These are phyloP conservation scores for Lasioglossum lativentre DNA, from an alignment of 2,888 invertebrate species.

Conservation along the genomic window DNA sequence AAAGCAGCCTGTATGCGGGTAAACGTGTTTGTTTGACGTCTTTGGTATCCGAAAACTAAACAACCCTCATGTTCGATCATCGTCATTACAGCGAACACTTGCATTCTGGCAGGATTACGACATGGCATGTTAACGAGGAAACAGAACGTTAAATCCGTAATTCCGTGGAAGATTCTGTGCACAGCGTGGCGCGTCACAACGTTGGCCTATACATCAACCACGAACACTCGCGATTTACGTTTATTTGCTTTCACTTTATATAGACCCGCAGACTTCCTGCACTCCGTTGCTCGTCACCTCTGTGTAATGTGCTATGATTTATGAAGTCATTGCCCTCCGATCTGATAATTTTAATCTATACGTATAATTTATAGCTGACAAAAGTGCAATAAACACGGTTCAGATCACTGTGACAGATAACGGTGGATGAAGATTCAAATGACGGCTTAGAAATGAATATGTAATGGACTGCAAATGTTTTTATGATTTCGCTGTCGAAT, in stretches of 20 bases:
- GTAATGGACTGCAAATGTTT: background rate
- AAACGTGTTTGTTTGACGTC: background rate
- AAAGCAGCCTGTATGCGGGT: background rate
- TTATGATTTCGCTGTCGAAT: background rate
- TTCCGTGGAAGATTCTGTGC: slow-evolving; percentile 72
- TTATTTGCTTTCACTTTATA: slow-evolving; percentile 66
- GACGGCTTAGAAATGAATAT: background rate
- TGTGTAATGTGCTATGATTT: slow-evolving; percentile 52
- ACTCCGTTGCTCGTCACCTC: slow-evolving; percentile 17
- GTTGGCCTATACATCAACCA: slow-evolving; percentile 65
- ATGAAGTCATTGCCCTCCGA: slow-evolving; percentile 57
- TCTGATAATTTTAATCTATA: slow-evolving; percentile 60
- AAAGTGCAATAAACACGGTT: background rate
- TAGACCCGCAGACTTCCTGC: slow-evolving; percentile 32
- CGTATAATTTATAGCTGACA: slow-evolving; percentile 54
- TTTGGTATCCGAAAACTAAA: slow-evolving; percentile 33
- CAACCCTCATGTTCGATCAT: slow-evolving; percentile 21
- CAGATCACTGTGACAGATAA: background rate
- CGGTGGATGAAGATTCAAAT: background rate
- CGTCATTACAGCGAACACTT: slow-evolving; percentile 23
- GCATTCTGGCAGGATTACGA: slow-evolving; percentile 51
- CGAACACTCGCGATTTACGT: slow-evolving; percentile 69
- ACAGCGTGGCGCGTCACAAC: slow-evolving; percentile 63
- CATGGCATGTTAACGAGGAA: slow-evolving; percentile 61
- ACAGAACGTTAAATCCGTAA: slow-evolving; percentile 71